Conservation (phyloP, 2,797 vertebrate genomes). For the Pachyuromys duprasi region DNA sequence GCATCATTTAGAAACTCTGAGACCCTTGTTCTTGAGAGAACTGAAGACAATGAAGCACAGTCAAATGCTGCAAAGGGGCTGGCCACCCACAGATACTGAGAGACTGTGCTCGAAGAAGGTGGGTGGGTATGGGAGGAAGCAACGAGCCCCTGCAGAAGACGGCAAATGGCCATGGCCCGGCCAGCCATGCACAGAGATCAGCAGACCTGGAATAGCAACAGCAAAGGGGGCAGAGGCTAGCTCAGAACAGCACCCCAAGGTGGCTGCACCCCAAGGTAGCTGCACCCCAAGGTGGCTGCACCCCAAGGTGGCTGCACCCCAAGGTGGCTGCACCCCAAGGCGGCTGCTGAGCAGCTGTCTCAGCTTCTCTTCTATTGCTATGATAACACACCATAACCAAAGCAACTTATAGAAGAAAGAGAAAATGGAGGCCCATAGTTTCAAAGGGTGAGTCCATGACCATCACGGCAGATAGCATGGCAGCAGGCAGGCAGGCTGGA, state of each 20-base stretch:
- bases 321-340: too few species aligned
- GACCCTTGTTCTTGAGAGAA: background rate
- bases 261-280: too few species aligned
- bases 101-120: background rate
- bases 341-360: background rate
- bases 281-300: too few species aligned
- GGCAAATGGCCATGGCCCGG: background rate
- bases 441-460: background rate
- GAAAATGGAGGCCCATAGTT: background rate
- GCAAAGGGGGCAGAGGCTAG: background rate
- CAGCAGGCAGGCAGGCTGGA: background rate
- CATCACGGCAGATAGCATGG: background rate
- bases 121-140: background rate
- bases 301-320: too few species aligned
- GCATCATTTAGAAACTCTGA: background rate
- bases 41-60: background rate
- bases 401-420: background rate
- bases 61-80: too few species aligned
- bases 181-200: background rate
- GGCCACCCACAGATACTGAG: background rate
- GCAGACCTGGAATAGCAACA: background rate
- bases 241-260: background rate
- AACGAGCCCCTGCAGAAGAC: background rate
- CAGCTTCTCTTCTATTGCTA: background rate
- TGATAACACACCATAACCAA: background rate